phyloP scores from a whole-genome alignment of 2,797 vertebrate species.

The Pseudochromis fuscus region DNA sequence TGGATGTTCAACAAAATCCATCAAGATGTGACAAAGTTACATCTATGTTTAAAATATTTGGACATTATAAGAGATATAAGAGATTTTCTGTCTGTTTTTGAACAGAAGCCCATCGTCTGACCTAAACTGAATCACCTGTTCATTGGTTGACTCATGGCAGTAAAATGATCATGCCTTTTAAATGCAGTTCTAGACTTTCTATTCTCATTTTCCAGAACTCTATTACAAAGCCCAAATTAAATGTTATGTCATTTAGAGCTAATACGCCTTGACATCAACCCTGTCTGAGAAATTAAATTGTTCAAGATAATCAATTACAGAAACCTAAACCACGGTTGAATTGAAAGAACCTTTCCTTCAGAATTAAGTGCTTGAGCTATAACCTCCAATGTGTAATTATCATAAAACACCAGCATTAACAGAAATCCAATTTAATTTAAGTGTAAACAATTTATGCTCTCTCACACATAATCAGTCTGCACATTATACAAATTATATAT shows the following conservation, averaged over 20 bases:
- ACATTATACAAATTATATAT: not conserved
- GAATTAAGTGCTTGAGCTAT: not conserved
- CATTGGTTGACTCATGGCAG: not conserved
- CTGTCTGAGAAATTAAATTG: not conserved
- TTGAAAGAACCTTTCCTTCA: not conserved
- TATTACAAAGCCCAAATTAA: not conserved
- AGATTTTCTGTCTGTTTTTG: no score
- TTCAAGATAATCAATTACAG: constrained; percentile 1
- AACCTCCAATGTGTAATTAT: constrained; percentile 7
- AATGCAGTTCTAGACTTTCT: constrained; percentile 6
- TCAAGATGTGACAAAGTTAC: no score
- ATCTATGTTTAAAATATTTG: no score
- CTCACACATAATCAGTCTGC: no score
- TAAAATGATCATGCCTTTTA: not conserved
- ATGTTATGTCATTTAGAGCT: not conserved
- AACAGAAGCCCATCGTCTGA: no score
- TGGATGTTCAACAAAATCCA: no score
- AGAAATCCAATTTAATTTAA: constrained; percentile 18
- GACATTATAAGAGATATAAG: no score
- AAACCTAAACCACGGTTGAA: not conserved
- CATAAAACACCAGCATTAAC: constrained; percentile 1
- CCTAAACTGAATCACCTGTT: no score
- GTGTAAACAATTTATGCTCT: constrained; percentile 5
- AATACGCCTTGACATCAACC: not conserved
- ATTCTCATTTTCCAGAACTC: constrained; percentile 11